Evolutionary conservation across 1,140 invertebrate species (phyloP).

Genomic region (Melitaea cinxia): DNA sequence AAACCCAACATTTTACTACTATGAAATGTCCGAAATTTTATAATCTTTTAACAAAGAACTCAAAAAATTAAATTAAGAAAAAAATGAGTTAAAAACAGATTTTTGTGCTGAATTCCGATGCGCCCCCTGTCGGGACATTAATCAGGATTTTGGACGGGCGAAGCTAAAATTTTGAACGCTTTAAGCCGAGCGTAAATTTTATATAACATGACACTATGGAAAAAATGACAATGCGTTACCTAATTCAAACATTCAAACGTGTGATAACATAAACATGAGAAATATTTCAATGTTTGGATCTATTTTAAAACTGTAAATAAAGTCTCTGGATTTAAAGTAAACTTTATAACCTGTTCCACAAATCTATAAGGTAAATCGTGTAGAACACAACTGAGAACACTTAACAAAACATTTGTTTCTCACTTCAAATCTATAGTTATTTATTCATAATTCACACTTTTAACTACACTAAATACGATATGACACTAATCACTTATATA

Average conservation of each 20-base stretch:
- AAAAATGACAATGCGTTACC: slow-evolving; percentile 60
- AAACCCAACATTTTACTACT: no score
- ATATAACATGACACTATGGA: slow-evolving; percentile 80
- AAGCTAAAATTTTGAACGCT: slow-evolving; percentile 82
- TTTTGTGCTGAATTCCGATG: slow-evolving; percentile 58
- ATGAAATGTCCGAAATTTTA: neutral
- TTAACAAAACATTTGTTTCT: no score
- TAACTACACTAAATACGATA: no score
- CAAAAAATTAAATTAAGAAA: slow-evolving; percentile 2
- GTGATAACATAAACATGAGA: slow-evolving; percentile 1
- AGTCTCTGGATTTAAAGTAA: neutral
- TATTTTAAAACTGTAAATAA: no score
- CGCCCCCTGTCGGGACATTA: slow-evolving; percentile 69
- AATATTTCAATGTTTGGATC: neutral
- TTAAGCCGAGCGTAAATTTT: slow-evolving; percentile 81
- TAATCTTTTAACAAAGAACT: slow-evolving; percentile 5
- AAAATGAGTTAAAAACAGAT: slow-evolving; percentile 59
- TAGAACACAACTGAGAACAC: no score
- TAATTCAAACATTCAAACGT: slow-evolving; percentile 20
- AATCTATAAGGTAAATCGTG: neutral
- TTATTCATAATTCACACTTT: no score
- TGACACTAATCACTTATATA: no score
- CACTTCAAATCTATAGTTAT: no score
- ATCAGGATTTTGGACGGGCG: slow-evolving; percentile 81
- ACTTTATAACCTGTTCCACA: neutral